Evolutionary conservation across 1,140 invertebrate species (phyloP), one percentile per base, ranked within the genome.

Genomic region (Cryptotermes secundus): DNA sequence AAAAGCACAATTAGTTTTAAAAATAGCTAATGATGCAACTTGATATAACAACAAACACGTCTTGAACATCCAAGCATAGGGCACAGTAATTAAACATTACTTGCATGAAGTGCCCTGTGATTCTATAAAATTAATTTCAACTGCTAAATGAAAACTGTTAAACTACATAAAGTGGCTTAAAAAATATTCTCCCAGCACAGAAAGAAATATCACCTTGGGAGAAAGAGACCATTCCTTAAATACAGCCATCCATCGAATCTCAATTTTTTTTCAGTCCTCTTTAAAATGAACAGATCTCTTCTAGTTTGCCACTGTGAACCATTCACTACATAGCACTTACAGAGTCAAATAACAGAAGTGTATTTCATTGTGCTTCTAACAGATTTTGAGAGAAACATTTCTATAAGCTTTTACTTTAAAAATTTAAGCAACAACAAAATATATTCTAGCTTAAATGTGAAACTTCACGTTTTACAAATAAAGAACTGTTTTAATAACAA

Each of bases 371-470:
- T 1, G 9, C 31, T 31, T 72, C 26, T 2, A 26, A 9, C 31
- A 72, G 6, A 72, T 92, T 92, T 92, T 93, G 93, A 89, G 90
- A 89, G 85, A 88, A 88, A 88, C 88, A 87, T 87, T 87, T 84
- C 80, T 22, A 83, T 72, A n/a, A 80, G 82, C 42, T 49, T 82
- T 38, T 22, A 59, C 53, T 72, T 72, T 72, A 72, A 31, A 72
- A 72, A 72, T 7, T 72, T 26, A 72, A 10, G 26, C 59, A 10
- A 72, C 59, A 72, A 72, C 31, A 72, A 72, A 72, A 72, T 72
- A 72, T 72, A 72, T 72, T 72, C 59, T 31, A 72, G 26, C n/a
- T 72, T 72, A 72, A 72, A 72, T 3, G n/a, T 4, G n/a, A 26
- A 72, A 72, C 59, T 72, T 72, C n/a, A 31, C 31, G n/a, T 72